phyloP scores from a whole-genome alignment of 2,113 vertebrate genomes.

The Circaetus gallicus region DNA sequence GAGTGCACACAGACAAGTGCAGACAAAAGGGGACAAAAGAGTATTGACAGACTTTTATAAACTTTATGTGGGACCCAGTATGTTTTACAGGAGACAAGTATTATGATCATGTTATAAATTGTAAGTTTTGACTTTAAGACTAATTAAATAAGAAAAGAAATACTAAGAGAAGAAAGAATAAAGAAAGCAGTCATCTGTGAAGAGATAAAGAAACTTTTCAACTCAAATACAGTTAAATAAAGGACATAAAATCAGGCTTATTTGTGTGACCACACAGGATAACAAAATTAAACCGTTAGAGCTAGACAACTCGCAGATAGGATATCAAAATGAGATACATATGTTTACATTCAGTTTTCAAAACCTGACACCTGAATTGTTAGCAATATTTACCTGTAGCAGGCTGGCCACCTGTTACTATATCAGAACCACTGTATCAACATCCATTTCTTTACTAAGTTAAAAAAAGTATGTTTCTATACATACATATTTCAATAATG shows the following conservation, averaged over 20 bases:
- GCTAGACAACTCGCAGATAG: neutral
- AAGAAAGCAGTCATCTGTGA: neutral
- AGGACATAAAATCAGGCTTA: neutral
- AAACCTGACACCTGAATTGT: neutral
- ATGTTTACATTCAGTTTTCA: neutral
- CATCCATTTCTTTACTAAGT: neutral
- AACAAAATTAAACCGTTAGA: neutral
- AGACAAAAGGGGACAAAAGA: neutral
- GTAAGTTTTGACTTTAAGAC: neutral
- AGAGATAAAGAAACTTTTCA: neutral
- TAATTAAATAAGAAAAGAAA: neutral
- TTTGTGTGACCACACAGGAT: neutral
- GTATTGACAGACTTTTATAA: neutral
- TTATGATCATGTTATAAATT: neutral
- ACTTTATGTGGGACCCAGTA: neutral
- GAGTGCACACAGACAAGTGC: neutral
- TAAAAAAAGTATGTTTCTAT: neutral
- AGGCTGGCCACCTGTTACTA: neutral
- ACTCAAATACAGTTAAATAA: neutral
- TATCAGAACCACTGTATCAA: neutral
- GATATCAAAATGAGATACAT: neutral
- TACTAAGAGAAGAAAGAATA: neutral
- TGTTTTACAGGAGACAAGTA: neutral
- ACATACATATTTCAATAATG: neutral
- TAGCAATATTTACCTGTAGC: neutral